Percentiles rank a stretch among this genome's conserved stretches.
phyloP scores from a whole-genome alignment of 1,140 invertebrate genomes.

The Ruditapes philippinarum region DNA sequence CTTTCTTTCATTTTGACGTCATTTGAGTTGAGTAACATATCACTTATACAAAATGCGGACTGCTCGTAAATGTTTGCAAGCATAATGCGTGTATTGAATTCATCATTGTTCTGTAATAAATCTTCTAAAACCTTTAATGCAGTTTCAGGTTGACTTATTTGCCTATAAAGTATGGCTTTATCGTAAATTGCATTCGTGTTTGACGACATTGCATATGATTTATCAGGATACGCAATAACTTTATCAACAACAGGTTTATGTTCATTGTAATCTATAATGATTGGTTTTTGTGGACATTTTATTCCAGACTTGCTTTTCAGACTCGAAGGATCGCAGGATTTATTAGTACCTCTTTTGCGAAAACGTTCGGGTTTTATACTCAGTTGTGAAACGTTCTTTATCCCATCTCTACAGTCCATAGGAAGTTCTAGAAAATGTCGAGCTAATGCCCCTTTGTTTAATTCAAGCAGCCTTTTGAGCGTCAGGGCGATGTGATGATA shows the following conservation, averaged over 20 bases:
- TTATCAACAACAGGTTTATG: not conserved
- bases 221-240: not conserved
- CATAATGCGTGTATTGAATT: not conserved
- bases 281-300: not conserved
- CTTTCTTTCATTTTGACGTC: too few relatives aligned
- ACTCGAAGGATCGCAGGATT: too few relatives aligned
- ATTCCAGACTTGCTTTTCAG: not conserved
- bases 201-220: not conserved
- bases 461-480: not conserved
- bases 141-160: not conserved
- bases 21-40: not conserved
- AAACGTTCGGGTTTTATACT: too few relatives aligned
- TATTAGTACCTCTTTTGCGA: too few relatives aligned
- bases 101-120: not conserved
- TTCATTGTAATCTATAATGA: not conserved
- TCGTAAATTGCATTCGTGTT: conserved; percentile 22
- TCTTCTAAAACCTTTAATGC: conserved; percentile 17
- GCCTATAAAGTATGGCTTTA: conserved; percentile 4
- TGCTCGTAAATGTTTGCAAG: conserved; percentile 29
- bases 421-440: not conserved
- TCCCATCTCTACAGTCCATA: not conserved
- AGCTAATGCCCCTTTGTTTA: not conserved
- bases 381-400: too few relatives aligned
- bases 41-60: not conserved
- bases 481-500: not conserved